Evolutionary conservation across 64 coral and sea anemone genomes (phyloP).

Genomic region (Hydrozoanthus tunicans): DNA sequence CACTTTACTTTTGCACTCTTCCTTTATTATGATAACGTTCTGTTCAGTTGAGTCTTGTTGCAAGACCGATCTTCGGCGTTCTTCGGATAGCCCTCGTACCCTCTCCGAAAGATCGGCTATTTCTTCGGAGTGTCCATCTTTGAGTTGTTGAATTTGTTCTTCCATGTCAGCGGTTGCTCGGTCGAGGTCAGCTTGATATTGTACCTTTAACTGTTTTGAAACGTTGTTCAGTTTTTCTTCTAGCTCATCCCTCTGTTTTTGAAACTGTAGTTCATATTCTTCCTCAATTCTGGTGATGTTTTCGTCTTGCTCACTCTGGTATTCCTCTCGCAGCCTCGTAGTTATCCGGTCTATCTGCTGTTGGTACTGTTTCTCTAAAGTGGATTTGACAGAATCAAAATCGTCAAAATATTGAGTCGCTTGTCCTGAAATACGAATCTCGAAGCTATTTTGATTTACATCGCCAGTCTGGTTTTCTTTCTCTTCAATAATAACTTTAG

Average conservation of each 20-base stretch:
- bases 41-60: slow-evolving; percentile 89
- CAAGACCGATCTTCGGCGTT: slow-evolving; percentile 86
- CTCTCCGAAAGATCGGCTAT: slow-evolving; percentile 77
- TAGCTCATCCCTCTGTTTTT: slow-evolving; percentile 71
- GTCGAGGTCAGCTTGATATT: slow-evolving; percentile 89
- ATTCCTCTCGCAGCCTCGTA: slow-evolving; percentile 73
- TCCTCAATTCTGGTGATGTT: slow-evolving; percentile 80
- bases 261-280: slow-evolving; percentile 86
- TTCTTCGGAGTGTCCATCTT: slow-evolving; percentile 76
- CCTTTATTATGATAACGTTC: slow-evolving; percentile 88
- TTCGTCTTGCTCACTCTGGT: slow-evolving; percentile 81
- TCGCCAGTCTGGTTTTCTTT: slow-evolving; percentile 10
- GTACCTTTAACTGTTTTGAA: slow-evolving; percentile 73
- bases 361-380: slow-evolving; percentile 71
- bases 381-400: slow-evolving; percentile 33
- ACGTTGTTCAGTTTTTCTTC: slow-evolving; percentile 79
- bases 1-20: slow-evolving; percentile 78
- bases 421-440: slow-evolving; percentile 43
- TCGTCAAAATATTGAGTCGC: slow-evolving; percentile 44
- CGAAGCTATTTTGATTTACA: slow-evolving; percentile 40
- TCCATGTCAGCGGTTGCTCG: slow-evolving; percentile 88
- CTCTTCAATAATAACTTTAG: slow-evolving; percentile 8
- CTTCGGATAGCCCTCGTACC: slow-evolving; percentile 81
- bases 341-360: slow-evolving; percentile 78
- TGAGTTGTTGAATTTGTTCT: slow-evolving; percentile 92